Evolutionary conservation across 2,113 vertebrate species (phyloP), one percentile per base, ranked within the genome.

Genomic region (Amazona guildingii): DNA sequence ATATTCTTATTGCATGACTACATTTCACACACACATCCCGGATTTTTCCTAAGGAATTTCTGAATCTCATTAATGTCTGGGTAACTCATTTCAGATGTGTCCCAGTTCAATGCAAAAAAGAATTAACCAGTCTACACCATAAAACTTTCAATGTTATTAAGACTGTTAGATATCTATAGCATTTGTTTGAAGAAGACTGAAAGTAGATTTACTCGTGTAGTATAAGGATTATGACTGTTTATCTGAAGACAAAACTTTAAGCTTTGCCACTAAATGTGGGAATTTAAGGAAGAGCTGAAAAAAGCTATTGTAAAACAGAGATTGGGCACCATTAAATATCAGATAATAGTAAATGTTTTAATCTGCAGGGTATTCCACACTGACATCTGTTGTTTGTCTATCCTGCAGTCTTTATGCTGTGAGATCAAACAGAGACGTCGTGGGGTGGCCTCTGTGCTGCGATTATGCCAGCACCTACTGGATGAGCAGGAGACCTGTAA

Each of bases 401-500:
- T 92, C 66, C 95, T 86, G 63, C 97, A 99, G 99, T 98, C 98
- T 73, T 98, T 99, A 33, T 99, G 99, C 84, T 96, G 94, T 46
- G 99, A 99, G 98, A 98, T 99, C 87, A 98, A 98, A 96, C 98
- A 98, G 83, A 98, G 99, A 37, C 98, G 98, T 17, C 97, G 98
- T 64, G 99, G 99, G 24, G 98, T 99, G 29, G 98, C 99, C 84
- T 99, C 99, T 3, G 97, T 99, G n/a, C 98, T 99, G 85, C 97
- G 99, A 7, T 94, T 99, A 21, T 99, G 99, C 95, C 99, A 99
- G 97, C 98, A 99, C 86, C 98, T 99, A 72, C 98, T 99, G 94
- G 99, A 99, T 78, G 98, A 98, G 77, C 98, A 98, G 61, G 98
- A 99, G 54, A 98, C 98, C 74, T 98, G 97, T 89, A 98, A 98